Evolutionary conservation across 2,888 invertebrate genomes (phyloP), one percentile per base, ranked within the genome.

Genomic region (Drosophila mimica): DNA sequence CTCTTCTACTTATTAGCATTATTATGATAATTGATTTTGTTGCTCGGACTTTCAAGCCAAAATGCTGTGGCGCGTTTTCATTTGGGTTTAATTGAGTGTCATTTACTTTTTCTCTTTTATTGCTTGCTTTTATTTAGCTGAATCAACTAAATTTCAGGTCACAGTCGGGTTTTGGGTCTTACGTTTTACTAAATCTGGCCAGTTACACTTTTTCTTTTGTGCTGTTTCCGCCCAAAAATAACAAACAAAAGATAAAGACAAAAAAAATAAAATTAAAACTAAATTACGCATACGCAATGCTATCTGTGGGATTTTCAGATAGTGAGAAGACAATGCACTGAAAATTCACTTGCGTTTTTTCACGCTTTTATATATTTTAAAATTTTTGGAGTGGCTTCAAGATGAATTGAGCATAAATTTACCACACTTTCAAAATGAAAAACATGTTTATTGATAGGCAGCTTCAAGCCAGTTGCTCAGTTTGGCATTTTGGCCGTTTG

Each of bases 371-470:
- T 62, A 49, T 52, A 6, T 43, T 60, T 34, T 59, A 20, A 25
- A 56, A 33, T 64, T 64, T 67, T 36, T 73, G 28, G 25, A 53
- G 59, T 60, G n/a, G 20, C 25, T 52, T 36, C 40, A 36, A 60
- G 43, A 64, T 71, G 77, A 70, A 70, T 58, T 58, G 58, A 71
- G 59, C 52, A 31, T 30, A 77, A 73, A 82, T 78, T 82, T 74
- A 79, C 79, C 82, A 82, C 79, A 79, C 82, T 79, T 79, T 82
- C 74, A 74, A 79, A 82, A 74, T 63, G 67, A 64, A 75, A 75
- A 81, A 79, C 80, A 79, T 80, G 80, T 90, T 85, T 85, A 77
- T 85, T 71, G 81, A 88, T 86, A 73, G 73, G 33, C 52, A 63
- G 72, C 67, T 52, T 28, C 34, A 43, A 72, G 78, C 48, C 71